Conservation (phyloP, 1,140 invertebrate species). For the Drosophila setifemur region DNA sequence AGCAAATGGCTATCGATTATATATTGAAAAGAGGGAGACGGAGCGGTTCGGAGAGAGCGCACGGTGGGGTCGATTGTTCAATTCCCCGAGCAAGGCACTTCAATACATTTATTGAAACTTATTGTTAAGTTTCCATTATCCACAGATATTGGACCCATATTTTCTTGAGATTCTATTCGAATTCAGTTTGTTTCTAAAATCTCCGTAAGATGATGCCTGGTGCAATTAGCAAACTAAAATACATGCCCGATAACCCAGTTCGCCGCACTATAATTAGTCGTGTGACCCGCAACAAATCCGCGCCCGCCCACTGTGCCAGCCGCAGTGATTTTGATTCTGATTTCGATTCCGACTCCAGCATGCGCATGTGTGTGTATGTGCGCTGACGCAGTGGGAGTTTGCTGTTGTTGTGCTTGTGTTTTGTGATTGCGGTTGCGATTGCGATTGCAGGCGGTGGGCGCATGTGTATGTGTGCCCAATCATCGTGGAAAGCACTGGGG, state of each 20-base stretch:
- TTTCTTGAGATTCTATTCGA: no score
- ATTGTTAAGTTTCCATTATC: no score
- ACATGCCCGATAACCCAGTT: no score
- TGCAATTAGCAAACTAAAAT: no score
- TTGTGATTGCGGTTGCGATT: neutral
- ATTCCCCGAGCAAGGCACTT: no score
- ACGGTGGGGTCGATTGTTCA: slow-evolving; percentile 15
- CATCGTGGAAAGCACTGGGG: slow-evolving; percentile 1
- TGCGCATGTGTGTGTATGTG: slow-evolving; percentile 29
- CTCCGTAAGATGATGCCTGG: no score
- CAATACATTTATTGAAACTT: no score
- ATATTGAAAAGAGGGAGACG: slow-evolving; percentile 5
- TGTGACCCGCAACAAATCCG: slow-evolving; percentile 21
- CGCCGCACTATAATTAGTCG: neutral
- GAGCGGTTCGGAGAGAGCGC: neutral
- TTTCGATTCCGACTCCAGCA: slow-evolving; percentile 27
- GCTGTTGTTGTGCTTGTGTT: neutral
- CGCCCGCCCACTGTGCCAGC: slow-evolving; percentile 6
- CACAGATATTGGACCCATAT: no score
- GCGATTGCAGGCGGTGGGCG: slow-evolving; percentile 43
- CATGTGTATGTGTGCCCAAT: no score
- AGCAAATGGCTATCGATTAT: slow-evolving; percentile 39
- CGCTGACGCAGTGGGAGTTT: slow-evolving; percentile 68
- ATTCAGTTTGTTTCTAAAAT: no score
- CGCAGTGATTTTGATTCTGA: slow-evolving; percentile 41